Conservation (phyloP, 2,888 invertebrate species). For the Dicyrtomina minuta region DNA sequence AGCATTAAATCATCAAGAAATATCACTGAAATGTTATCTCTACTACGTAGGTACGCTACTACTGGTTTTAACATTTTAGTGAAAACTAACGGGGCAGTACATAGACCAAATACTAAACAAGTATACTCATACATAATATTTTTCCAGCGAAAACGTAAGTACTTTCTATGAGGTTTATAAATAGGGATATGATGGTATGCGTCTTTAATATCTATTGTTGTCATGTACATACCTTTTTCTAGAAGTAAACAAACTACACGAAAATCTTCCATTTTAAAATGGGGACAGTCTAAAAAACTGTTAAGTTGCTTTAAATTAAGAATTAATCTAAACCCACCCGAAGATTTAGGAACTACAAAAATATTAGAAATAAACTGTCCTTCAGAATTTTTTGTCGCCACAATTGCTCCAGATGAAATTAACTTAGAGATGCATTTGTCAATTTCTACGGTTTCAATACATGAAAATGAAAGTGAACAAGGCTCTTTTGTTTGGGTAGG, state of each 20-base stretch:
- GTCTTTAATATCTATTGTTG: constrained; percentile 19
- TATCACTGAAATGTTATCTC: not conserved
- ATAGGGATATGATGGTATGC: constrained; percentile 20
- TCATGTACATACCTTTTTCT: constrained; percentile 1
- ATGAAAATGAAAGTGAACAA: too few species aligned
- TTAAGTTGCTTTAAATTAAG: constrained; percentile 16
- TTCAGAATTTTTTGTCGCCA: not conserved
- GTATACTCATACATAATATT: constrained; percentile 7
- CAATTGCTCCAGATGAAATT: not conserved
- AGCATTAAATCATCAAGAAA: constrained; percentile 18
- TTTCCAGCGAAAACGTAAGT: constrained; percentile 7
- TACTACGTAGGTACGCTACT: not conserved
- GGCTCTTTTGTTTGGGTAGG: too few species aligned
- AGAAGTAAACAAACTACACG: too few species aligned
- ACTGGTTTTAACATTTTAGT: constrained; percentile 25
- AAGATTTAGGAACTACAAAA: constrained; percentile 18
- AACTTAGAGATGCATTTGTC: not conserved
- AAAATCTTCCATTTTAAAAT: too few species aligned
- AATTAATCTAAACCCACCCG: constrained; percentile 14
- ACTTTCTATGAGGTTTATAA: not conserved
- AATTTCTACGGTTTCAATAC: not conserved
- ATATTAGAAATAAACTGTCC: constrained; percentile 14
- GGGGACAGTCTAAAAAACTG: not conserved
- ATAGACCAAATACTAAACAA: constrained; percentile 19
- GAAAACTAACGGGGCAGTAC: constrained; percentile 10